Evolutionary conservation across 2,113 vertebrate species (phyloP).

Genomic region (Ammodytes marinus): DNA sequence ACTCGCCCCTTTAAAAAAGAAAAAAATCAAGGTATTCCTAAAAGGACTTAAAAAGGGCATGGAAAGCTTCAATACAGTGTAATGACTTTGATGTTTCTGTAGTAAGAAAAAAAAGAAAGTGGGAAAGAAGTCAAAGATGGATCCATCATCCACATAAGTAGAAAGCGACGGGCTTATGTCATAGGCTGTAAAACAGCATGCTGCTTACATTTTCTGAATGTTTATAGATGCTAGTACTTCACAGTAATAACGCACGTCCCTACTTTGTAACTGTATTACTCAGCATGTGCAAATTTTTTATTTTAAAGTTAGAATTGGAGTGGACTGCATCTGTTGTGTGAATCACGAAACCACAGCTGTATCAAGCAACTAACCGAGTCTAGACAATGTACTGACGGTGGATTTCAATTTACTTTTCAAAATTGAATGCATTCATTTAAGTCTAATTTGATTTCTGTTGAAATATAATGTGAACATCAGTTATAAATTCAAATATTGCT

Average conservation of each 20-base stretch:
- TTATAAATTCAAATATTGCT: background rate
- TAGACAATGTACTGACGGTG: background rate
- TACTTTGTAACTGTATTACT: slow-evolving; percentile 3
- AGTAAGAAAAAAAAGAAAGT: slow-evolving; percentile 16
- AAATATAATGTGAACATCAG: background rate
- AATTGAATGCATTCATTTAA: too few relatives aligned
- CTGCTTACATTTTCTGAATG: slow-evolving; percentile 34
- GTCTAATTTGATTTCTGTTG: too few relatives aligned
- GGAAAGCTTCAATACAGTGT: slow-evolving; percentile 52
- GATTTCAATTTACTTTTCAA: background rate
- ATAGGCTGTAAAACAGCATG: slow-evolving; percentile 43
- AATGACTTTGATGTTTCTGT: slow-evolving; percentile 52
- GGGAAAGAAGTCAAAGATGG: slow-evolving; percentile 39
- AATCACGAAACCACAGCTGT: slow-evolving; percentile 15
- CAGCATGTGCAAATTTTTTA: background rate
- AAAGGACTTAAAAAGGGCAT: background rate
- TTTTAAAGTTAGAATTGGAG: background rate
- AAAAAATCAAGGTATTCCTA: too few relatives aligned
- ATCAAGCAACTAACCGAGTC: background rate
- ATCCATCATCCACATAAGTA: slow-evolving; percentile 45
- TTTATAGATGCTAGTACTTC: slow-evolving; percentile 7
- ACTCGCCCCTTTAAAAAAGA: slow-evolving; percentile 26
- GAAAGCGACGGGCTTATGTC: slow-evolving; percentile 23
- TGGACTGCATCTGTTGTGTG: slow-evolving; percentile 2
- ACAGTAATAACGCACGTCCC: slow-evolving; percentile 5